phyloP scores from a whole-genome alignment of 2,113 vertebrate species.

The Syngnathus scovelli region DNA sequence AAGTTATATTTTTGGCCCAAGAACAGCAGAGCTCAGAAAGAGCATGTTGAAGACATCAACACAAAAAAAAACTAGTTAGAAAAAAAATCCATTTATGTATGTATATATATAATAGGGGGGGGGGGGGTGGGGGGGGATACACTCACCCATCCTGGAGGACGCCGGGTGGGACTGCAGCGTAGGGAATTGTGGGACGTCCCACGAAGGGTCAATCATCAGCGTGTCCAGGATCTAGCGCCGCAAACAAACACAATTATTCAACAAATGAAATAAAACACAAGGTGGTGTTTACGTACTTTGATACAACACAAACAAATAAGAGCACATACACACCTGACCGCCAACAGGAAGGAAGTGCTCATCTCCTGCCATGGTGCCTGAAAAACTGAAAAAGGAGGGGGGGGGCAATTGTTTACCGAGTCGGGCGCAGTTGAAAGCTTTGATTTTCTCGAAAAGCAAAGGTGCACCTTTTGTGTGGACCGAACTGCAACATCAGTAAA shows the following conservation, averaged over 20 bases:
- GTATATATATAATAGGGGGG: too few relatives aligned
- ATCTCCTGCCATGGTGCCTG: slow-evolving; percentile 64
- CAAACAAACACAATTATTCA: background rate
- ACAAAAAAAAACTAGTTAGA: too few relatives aligned
- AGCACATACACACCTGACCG: slow-evolving; percentile 38
- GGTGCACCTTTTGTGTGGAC: too few relatives aligned
- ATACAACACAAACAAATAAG: background rate
- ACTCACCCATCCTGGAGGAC: slow-evolving; percentile 47
- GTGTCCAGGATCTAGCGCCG: slow-evolving; percentile 46
- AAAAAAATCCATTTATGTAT: too few relatives aligned
- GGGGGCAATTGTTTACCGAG: background rate
- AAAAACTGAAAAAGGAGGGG: slow-evolving; percentile 2
- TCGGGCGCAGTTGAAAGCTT: background rate
- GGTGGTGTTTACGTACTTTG: background rate
- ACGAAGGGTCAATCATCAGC: slow-evolving; percentile 42
- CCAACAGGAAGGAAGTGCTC: slow-evolving; percentile 49
- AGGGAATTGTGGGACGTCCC: slow-evolving; percentile 33
- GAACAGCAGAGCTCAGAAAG: too few relatives aligned
- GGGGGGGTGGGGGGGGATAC: too few relatives aligned
- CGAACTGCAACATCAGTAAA: too few relatives aligned
- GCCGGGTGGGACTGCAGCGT: slow-evolving; percentile 19
- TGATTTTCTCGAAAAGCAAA: too few relatives aligned
- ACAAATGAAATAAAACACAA: background rate
- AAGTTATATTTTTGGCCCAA: too few relatives aligned
- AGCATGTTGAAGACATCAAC: too few relatives aligned